These are phyloP conservation scores for Cryptomyrus ogoouensis DNA, from an alignment of 2,113 vertebrate genomes.

Conservation along the genomic window DNA sequence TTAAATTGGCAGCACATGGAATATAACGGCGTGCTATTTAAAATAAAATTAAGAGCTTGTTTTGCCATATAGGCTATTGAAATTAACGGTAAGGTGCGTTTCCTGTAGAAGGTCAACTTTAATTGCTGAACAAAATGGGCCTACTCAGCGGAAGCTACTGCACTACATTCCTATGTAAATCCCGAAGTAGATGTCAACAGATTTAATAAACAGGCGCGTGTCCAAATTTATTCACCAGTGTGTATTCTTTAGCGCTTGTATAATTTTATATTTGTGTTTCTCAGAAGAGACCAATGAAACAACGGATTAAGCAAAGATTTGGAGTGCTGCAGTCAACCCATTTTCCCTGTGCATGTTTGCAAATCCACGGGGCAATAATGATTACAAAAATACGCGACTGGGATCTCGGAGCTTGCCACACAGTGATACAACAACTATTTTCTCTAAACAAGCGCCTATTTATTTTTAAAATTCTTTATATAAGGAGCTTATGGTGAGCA, in stretches of 20 bases:
- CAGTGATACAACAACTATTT: constrained; percentile 30
- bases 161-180: constrained; percentile 2
- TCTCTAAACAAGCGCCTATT: constrained; percentile 38
- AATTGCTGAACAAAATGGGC: background rate
- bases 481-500: constrained; percentile 46
- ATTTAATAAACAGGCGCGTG: constrained; percentile 30
- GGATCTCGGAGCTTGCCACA: constrained; percentile 28
- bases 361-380: constrained; percentile 42
- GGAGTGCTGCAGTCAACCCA: constrained; percentile 26
- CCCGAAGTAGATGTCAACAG: background rate
- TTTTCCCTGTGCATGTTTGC: constrained; percentile 31
- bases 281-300: constrained; percentile 36
- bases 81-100: background rate
- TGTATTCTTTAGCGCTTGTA: constrained; percentile 31
- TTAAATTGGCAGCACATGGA: background rate
- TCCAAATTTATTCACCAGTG: constrained; percentile 25
- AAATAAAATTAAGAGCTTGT: background rate
- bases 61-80: background rate
- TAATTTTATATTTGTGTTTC: constrained; percentile 29
- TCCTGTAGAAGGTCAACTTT: background rate
- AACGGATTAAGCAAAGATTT: constrained; percentile 44
- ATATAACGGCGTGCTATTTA: background rate
- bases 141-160: background rate
- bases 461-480: constrained; percentile 41
- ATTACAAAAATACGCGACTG: constrained; percentile 39